Conservation (phyloP, 2,113 vertebrate species). For the Stercorarius parasiticus region DNA sequence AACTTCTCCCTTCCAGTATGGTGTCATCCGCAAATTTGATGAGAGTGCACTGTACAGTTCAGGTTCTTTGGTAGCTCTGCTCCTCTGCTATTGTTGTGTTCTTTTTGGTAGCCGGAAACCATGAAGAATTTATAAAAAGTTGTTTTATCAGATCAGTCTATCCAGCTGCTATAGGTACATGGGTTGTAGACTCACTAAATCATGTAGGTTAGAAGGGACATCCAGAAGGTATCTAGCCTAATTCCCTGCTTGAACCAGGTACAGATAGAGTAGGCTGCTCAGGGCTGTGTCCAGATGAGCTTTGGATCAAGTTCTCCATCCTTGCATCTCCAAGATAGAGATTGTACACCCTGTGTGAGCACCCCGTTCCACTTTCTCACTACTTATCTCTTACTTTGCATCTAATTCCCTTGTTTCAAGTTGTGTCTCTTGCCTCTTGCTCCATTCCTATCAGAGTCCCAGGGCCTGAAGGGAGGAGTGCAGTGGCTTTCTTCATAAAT, state of each 20-base stretch:
- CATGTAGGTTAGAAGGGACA: background rate
- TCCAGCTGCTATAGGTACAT: background rate
- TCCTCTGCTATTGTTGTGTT: background rate
- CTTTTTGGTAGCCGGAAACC: background rate
- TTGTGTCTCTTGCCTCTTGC: background rate
- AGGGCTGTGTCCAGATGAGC: background rate
- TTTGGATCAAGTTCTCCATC: background rate
- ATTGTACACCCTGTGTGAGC: background rate
- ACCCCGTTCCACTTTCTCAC: background rate
- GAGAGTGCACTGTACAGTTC: background rate
- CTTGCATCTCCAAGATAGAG: background rate
- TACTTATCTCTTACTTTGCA: background rate
- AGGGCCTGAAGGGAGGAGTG: background rate
- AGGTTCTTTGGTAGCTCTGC: background rate
- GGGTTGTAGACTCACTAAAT: accelerated
- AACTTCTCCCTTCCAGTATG: background rate
- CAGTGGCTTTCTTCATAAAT: background rate
- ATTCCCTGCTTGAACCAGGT: background rate
- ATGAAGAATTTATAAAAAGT: background rate
- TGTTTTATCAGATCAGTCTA: background rate
- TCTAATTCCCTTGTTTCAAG: background rate
- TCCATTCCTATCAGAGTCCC: background rate
- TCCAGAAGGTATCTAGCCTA: background rate
- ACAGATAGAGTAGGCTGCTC: background rate
- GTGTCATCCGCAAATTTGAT: background rate